These are phyloP conservation scores for Malurus cyaneus DNA, from an alignment of 2,113 vertebrate genomes.

Conservation along the genomic window DNA sequence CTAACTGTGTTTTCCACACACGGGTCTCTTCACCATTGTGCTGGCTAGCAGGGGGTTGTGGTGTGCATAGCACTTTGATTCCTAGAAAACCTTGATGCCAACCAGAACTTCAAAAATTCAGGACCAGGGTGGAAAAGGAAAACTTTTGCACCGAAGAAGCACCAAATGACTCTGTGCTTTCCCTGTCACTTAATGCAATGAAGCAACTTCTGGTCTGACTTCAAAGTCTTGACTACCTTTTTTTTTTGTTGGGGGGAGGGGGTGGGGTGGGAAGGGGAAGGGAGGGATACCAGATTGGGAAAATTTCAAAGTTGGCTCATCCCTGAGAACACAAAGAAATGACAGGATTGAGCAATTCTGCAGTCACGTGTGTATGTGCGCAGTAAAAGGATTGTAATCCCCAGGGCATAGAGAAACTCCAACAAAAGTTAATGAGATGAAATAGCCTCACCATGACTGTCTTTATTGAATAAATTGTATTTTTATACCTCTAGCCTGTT, in stretches of 20 bases:
- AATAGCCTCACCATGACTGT: not conserved
- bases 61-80: not conserved
- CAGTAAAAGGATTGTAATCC: not conserved
- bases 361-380: not conserved
- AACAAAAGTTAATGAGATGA: not conserved
- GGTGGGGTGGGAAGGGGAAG: fast-evolving
- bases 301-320: not conserved
- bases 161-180: not conserved
- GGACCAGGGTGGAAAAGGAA: not conserved
- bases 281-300: too few species aligned
- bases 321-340: not conserved
- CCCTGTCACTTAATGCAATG: not conserved
- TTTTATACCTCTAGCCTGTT: not conserved
- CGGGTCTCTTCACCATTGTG: fast-evolving
- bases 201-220: not conserved
- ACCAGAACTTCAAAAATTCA: not conserved
- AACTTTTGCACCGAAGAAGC: not conserved
- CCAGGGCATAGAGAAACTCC: not conserved
- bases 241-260: too few species aligned
- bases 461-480: not conserved
- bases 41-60: not conserved
- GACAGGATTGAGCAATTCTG: not conserved
- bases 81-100: not conserved
- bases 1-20: not conserved
- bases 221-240: not conserved